phyloP scores from a whole-genome alignment of 2,888 invertebrate genomes.

The Glyphotaelius pellucidus region DNA sequence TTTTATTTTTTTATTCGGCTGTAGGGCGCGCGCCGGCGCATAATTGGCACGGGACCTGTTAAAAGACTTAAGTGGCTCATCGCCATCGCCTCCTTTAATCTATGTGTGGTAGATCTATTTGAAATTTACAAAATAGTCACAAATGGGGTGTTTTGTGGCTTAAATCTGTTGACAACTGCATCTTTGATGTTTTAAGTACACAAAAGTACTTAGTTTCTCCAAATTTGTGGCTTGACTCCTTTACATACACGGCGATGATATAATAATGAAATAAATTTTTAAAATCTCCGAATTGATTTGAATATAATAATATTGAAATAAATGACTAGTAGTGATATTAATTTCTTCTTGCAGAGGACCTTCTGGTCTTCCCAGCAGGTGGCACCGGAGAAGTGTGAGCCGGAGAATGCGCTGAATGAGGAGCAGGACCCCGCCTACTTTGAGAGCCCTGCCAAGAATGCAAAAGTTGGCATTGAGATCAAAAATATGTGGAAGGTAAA shows the following conservation, averaged over 20 bases:
- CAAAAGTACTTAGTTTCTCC: background rate
- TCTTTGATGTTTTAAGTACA: background rate
- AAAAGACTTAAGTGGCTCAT: slow-evolving; percentile 72
- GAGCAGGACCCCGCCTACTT: slow-evolving; percentile 66
- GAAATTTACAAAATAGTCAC: background rate
- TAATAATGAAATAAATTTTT: no score
- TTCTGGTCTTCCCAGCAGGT: slow-evolving; percentile 28
- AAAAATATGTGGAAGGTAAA: slow-evolving; percentile 72
- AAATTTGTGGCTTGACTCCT: background rate
- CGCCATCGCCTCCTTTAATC: slow-evolving; percentile 7
- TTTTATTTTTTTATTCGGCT: no score
- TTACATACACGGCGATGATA: background rate
- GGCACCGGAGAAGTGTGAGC: background rate
- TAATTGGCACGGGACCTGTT: no score
- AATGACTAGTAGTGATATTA: background rate
- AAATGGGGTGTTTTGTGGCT: background rate
- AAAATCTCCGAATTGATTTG: no score
- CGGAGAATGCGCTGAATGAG: background rate
- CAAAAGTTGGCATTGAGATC: slow-evolving; percentile 71
- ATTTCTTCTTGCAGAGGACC: background rate
- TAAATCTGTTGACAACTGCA: no score
- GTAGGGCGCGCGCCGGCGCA: no score
- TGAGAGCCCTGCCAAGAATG: slow-evolving; percentile 69
- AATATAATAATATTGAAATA: no score
- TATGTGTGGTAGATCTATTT: background rate